Evolutionary conservation across 2,113 vertebrate species (phyloP), one percentile per base, ranked within the genome.

Genomic region (Coreoperca whiteheadi): DNA sequence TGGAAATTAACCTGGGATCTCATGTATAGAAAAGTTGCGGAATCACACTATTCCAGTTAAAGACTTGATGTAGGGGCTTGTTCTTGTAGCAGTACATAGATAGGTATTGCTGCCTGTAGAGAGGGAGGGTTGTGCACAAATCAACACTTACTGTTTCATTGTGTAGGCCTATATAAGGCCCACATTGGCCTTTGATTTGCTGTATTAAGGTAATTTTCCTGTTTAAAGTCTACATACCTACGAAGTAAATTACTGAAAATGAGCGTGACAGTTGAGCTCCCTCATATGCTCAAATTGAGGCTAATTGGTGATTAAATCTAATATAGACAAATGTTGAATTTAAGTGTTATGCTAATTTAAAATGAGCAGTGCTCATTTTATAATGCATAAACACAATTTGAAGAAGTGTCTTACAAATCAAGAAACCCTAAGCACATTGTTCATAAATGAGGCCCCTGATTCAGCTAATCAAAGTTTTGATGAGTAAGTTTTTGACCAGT

Each of bases 381-480:
- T 37, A 64, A 65, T 30, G 68, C 20, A 65, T 51, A 48, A 89
- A 87, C 74, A 88, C 83, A 90, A 77, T 69, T 78, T 79, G 7
- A 68, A 54, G n/a, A 43, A 41, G 39, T 37, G 32, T 80, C 50
- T 50, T 81, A 77, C 81, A 89, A n/a, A 90, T 88, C 83, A 86
- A 61, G 53, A 57, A 70, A 78, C 34, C 77, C 18, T 4, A 81
- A 88, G 85, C 79, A 90, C 83, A 85, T 51, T 41, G n/a, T 82
- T 89, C 23, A 72, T 30, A 70, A 73, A 69, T 2, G 37, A 89
- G 61, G 37, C 69, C 78, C 60, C 68, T 30, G 39, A 71, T 64
- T 84, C 60, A 79, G 63, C 66, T 4, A 43, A 85, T 57, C 50
- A 59, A 43, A 54, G 51, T 74, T 76, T 43, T 56, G 34, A 51